Evolutionary conservation across 2,797 vertebrate species (phyloP), one percentile per base, ranked within the genome.

Genomic region (Dallia pectoralis): DNA sequence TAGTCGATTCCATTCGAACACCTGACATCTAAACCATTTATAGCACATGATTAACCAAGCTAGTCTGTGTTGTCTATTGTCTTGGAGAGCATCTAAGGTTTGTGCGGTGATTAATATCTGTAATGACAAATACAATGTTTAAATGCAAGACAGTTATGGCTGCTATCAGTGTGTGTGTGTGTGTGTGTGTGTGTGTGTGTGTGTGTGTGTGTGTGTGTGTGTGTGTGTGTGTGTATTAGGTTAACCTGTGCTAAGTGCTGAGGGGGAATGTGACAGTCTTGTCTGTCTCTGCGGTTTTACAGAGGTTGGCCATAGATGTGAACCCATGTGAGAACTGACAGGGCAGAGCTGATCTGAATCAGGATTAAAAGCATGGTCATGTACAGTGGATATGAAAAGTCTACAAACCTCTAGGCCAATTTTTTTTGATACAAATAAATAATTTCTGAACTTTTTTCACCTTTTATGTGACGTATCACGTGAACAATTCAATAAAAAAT

Each of bases 261-360:
- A 61, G 76, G 78, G 70, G 18, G 4, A 77, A 70, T 27, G 71
- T 6, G 71, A n/a, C 9, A 15, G 16, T n/a, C 19, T 5, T 61
- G 56, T 30, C 27, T 71, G 53, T 27, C 51, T 71, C 19, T 63
- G 36, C 32, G 4, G 19, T 29, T 74, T 47, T 32, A 40, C 5
- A 48, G 63, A 36, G 15, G 74, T 73, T 69, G 25, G 16, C 70
- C 33, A 62, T 62, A 62, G 74, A 70, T 36, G 14, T 14, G 53
- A 71, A 79, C 47, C 71, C 71, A 79, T 70, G 71, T 72, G 75
- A 48, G 85, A 84, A 84, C 81, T 83, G 77, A 81, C 70, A 79
- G 84, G 82, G n/a, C 75, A 69, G 74, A 80, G 74, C 90, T 91
- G 90, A 89, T 90, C 89, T 86, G 87, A 82, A 82, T 82, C 19